Conservation (phyloP, 1,140 invertebrate species). For the Papilio dardanus region DNA sequence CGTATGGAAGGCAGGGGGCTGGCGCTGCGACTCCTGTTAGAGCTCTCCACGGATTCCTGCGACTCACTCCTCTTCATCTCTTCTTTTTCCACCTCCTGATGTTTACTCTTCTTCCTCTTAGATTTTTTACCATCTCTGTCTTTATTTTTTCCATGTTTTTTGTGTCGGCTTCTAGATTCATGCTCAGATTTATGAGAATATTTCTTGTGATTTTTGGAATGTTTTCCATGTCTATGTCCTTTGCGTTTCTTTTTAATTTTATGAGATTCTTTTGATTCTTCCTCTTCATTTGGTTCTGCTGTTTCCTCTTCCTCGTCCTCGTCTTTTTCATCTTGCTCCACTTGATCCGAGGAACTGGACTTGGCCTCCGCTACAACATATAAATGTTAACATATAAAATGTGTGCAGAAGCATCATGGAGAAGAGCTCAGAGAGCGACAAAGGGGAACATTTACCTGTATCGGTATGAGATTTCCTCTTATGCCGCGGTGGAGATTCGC, state of each 20-base stretch:
- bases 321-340: conserved; percentile 51
- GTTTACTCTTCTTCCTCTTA: conserved; percentile 77
- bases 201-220: conserved; percentile 78
- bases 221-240: conserved; percentile 81
- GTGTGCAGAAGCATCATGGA: not conserved
- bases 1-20: conserved; percentile 75
- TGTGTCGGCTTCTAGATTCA: conserved; percentile 65
- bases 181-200: conserved; percentile 63
- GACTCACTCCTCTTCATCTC: conserved; percentile 55
- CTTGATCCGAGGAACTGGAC: conserved; percentile 60
- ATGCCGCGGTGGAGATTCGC: conserved; percentile 62
- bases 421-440: not conserved
- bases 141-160: conserved; percentile 67
- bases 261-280: conserved; percentile 74
- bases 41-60: conserved; percentile 71
- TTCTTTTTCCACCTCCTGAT: conserved; percentile 57
- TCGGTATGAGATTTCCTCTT: conserved; percentile 74
- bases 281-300: conserved; percentile 47
- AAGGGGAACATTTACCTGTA: conserved; percentile 46
- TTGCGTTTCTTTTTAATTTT: conserved; percentile 80
- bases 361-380: conserved; percentile 66
- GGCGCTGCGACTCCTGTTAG: conserved; percentile 75
- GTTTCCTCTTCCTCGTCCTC: conserved; percentile 40
- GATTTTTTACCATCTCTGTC: conserved; percentile 72
- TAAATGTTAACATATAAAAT: conserved; percentile 17